Evolutionary conservation across 2,888 invertebrate genomes (phyloP).

Genomic region (Nemurella pictetii): DNA sequence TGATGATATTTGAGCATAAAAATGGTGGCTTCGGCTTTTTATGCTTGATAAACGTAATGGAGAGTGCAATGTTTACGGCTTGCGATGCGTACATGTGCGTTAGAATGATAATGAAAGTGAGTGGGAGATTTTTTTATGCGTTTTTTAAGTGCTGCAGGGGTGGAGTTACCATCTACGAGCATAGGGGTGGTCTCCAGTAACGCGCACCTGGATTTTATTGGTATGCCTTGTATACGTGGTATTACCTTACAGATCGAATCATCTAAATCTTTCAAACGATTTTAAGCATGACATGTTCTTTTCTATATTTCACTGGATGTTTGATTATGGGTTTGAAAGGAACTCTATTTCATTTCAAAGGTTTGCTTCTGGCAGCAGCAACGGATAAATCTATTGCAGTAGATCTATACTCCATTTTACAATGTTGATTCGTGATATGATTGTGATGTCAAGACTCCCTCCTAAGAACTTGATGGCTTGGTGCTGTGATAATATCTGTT

Average conservation of each 20-base stretch:
- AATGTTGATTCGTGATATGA: neutral
- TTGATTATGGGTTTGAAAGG: no score
- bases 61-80: neutral
- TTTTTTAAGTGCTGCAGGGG: neutral
- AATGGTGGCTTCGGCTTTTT: neutral
- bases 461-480: neutral
- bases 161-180: no score
- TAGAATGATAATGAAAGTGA: neutral
- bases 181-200: no score
- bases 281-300: no score
- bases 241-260: no score
- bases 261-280: no score
- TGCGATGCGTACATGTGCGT: neutral
- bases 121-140: neutral
- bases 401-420: neutral
- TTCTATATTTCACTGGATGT: no score
- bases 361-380: no score
- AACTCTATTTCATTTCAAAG: no score
- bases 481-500: neutral
- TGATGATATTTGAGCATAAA: neutral
- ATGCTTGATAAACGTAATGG: neutral
- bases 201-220: no score
- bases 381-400: neutral
- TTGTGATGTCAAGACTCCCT: neutral
- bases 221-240: no score